Evolutionary conservation across 2,797 vertebrate genomes (phyloP).

Genomic region (Argentina silus): DNA sequence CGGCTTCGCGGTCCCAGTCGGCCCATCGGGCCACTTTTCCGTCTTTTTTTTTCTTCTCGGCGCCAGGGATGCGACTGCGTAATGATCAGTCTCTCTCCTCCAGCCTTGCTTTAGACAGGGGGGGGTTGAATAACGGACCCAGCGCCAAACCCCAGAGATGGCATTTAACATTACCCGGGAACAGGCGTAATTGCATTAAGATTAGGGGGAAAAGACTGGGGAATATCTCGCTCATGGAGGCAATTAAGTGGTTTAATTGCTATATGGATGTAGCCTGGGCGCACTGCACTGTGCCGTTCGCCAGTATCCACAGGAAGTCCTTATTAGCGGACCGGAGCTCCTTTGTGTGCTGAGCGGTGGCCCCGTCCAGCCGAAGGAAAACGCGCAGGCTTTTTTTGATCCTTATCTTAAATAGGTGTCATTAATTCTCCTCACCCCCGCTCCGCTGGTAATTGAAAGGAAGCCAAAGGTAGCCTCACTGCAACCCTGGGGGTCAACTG

Average conservation of each 20-base stretch:
- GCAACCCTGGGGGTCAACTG: not conserved
- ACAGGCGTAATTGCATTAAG: constrained; percentile 31
- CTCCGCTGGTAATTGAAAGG: constrained; percentile 21
- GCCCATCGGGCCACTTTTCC: not conserved
- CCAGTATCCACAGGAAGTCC: constrained; percentile 22
- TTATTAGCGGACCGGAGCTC: constrained; percentile 3
- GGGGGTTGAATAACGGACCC: not conserved
- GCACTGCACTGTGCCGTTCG: not conserved
- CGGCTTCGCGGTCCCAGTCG: not conserved
- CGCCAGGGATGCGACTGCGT: not conserved
- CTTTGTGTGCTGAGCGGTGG: constrained; percentile 23
- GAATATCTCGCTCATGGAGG: constrained; percentile 27
- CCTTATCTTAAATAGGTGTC: not conserved
- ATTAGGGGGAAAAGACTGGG: constrained; percentile 30
- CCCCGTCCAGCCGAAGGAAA: not conserved
- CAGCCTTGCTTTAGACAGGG: not conserved
- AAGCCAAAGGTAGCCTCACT: constrained; percentile 8
- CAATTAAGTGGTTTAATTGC: constrained; percentile 35
- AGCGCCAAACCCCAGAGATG: constrained; percentile 11
- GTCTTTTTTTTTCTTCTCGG: not conserved
- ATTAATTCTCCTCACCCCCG: not conserved
- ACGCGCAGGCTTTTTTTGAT: not conserved
- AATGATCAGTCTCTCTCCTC: not conserved
- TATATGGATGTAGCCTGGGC: constrained; percentile 14
- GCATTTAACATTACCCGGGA: constrained; percentile 22